A percentile compares a stretch with the other conserved stretches of the same genome.
Evolutionary conservation across 2,888 invertebrate genomes (phyloP).

Genomic region (Caradrina clavipalpis): DNA sequence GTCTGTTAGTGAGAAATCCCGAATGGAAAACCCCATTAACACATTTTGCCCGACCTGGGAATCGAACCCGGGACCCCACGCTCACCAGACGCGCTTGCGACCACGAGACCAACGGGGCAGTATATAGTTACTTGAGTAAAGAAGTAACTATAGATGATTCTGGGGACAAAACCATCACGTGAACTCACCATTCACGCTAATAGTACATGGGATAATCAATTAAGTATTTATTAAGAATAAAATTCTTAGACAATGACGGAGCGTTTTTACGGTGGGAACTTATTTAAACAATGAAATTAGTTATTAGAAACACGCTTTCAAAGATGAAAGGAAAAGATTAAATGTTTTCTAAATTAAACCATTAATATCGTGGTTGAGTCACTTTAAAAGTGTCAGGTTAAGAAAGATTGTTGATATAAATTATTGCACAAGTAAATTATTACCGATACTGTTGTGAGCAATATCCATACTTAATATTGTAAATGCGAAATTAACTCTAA

Average conservation of each 20-base stretch:
- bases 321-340: slow-evolving; percentile 26
- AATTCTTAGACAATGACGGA: slow-evolving; percentile 38
- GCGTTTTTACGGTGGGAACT: slow-evolving; percentile 26
- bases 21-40: too few species aligned
- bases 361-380: neutral
- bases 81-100: too few species aligned
- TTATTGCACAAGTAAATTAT: too few species aligned
- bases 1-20: too few species aligned
- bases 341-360: slow-evolving; percentile 21
- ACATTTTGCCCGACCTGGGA: too few species aligned
- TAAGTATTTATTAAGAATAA: slow-evolving; percentile 6
- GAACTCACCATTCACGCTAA: slow-evolving; percentile 16
- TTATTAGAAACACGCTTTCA: slow-evolving; percentile 24
- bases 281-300: slow-evolving; percentile 34
- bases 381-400: slow-evolving; percentile 1
- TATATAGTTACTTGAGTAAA: too few species aligned
- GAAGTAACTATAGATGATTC: neutral
- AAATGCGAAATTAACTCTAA: too few species aligned
- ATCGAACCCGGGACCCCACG: too few species aligned
- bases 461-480: too few species aligned
- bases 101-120: too few species aligned
- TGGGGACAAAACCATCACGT: slow-evolving; percentile 8
- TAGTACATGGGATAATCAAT: slow-evolving; percentile 36
- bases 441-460: too few species aligned
- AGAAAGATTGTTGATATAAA: neutral